These are phyloP conservation scores for Ferdinandea cuprea DNA, from an alignment of 2,888 invertebrate species.

Conservation along the genomic window DNA sequence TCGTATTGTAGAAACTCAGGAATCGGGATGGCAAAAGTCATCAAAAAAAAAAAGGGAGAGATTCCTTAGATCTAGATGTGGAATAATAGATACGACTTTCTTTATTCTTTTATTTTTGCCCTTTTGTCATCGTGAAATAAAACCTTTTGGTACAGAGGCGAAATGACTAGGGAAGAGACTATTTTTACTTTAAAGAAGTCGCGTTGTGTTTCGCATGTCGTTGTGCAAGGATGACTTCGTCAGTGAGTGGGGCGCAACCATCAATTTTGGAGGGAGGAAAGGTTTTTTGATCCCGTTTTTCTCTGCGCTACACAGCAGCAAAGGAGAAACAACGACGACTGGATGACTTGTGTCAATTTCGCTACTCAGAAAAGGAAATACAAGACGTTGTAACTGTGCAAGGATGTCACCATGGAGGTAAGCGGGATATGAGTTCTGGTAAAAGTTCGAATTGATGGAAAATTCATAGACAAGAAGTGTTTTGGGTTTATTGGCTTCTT, in stretches of 20 bases:
- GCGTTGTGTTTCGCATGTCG: neutral
- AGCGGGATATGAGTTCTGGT: neutral
- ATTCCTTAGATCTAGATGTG: constrained; percentile 20
- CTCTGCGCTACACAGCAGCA: neutral
- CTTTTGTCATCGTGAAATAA: constrained; percentile 24
- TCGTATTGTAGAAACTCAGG: too few relatives aligned
- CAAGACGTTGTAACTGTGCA: neutral
- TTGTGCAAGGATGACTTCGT: constrained; percentile 1
- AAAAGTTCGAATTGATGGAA: constrained; percentile 10
- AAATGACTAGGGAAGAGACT: neutral
- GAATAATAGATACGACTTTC: constrained; percentile 24
- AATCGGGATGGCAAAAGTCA: too few relatives aligned
- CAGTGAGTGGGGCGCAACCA: constrained; percentile 1
- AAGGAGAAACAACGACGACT: neutral
- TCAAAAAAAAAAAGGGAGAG: neutral
- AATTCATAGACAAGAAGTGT: neutral
- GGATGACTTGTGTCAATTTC: constrained; percentile 28
- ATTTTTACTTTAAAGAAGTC: constrained; percentile 19
- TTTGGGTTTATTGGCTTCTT: neutral
- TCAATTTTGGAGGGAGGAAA: constrained; percentile 18
- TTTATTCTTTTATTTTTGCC: constrained; percentile 7
- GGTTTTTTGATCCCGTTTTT: constrained; percentile 21
- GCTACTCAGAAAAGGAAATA: constrained; percentile 7
- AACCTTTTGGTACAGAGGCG: neutral
- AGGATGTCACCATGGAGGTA: constrained; percentile 1